These are phyloP conservation scores for Axis porcinus DNA, from an alignment of 2,113 vertebrate genomes.

Conservation along the genomic window DNA sequence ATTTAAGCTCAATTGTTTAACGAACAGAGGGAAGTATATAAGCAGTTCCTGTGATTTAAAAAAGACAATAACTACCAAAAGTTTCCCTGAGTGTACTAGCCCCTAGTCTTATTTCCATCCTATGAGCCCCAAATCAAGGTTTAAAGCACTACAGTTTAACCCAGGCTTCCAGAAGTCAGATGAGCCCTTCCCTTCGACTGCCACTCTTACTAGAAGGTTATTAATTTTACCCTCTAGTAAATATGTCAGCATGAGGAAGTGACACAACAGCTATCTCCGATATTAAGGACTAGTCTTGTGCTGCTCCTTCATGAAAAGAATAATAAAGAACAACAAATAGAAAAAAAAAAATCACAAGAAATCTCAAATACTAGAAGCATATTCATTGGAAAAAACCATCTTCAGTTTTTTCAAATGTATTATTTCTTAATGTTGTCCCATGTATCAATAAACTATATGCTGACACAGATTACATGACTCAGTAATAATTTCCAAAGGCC, in stretches of 20 bases:
- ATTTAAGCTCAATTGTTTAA: constrained; percentile 6
- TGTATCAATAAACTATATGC: not conserved
- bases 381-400: not conserved
- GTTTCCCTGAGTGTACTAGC: not conserved
- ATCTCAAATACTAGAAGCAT: not conserved
- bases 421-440: not conserved
- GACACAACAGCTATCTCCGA: constrained; percentile 45
- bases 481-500: not conserved
- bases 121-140: not conserved
- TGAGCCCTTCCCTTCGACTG: constrained; percentile 59
- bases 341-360: not conserved
- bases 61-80: not conserved
- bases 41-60: not conserved
- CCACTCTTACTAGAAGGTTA: constrained; percentile 65
- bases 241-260: constrained; percentile 62
- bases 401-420: not conserved
- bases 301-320: constrained; percentile 31
- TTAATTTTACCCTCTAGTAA: constrained; percentile 53
- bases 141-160: not conserved
- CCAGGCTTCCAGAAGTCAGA: constrained; percentile 49
- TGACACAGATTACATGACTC: not conserved
- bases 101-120: not conserved
- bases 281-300: constrained; percentile 24
- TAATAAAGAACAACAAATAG: not conserved
- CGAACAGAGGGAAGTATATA: not conserved